phyloP scores from a whole-genome alignment of 2,113 vertebrate genomes.

The Scomber japonicus region DNA sequence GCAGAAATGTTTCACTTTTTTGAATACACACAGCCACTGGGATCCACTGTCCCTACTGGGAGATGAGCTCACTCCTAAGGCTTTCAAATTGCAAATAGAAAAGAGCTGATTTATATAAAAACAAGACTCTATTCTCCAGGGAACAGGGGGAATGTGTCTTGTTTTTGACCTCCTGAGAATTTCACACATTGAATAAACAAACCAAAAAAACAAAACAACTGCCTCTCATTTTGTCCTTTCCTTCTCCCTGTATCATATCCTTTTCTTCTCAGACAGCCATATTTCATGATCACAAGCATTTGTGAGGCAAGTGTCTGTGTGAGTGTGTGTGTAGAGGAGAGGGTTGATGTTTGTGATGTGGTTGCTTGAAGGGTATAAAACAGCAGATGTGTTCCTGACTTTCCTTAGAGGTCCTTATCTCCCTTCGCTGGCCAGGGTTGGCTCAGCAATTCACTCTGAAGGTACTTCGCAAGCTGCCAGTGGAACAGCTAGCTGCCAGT shows the following conservation, averaged over 20 bases:
- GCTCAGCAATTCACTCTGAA: slow-evolving; percentile 54
- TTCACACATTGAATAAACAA: background rate
- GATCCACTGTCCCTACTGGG: slow-evolving; percentile 27
- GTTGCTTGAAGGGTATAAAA: slow-evolving; percentile 59
- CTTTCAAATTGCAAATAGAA: slow-evolving; percentile 40
- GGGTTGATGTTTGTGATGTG: slow-evolving; percentile 32
- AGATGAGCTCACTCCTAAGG: slow-evolving; percentile 26
- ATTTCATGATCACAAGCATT: slow-evolving; percentile 29
- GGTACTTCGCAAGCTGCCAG: slow-evolving; percentile 34
- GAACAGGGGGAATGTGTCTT: slow-evolving; percentile 38
- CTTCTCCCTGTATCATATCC: slow-evolving; percentile 10
- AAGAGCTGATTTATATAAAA: slow-evolving; percentile 17
- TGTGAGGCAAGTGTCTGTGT: slow-evolving; percentile 4
- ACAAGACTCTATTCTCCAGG: slow-evolving; percentile 28
- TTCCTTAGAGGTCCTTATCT: slow-evolving; percentile 69
- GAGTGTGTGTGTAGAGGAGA: background rate
- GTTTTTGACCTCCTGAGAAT: slow-evolving; percentile 38
- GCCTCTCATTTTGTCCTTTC: slow-evolving; percentile 44
- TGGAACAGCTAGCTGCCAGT: too few species aligned
- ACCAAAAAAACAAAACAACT: background rate
- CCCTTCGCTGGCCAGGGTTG: slow-evolving; percentile 43
- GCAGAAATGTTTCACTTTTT: background rate
- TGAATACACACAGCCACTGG: slow-evolving; percentile 13
- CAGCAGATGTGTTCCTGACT: slow-evolving; percentile 59
- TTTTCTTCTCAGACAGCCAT: slow-evolving; percentile 17